These are phyloP conservation scores for Brachyptera risi DNA, from an alignment of 2,888 invertebrate species.

Conservation along the genomic window DNA sequence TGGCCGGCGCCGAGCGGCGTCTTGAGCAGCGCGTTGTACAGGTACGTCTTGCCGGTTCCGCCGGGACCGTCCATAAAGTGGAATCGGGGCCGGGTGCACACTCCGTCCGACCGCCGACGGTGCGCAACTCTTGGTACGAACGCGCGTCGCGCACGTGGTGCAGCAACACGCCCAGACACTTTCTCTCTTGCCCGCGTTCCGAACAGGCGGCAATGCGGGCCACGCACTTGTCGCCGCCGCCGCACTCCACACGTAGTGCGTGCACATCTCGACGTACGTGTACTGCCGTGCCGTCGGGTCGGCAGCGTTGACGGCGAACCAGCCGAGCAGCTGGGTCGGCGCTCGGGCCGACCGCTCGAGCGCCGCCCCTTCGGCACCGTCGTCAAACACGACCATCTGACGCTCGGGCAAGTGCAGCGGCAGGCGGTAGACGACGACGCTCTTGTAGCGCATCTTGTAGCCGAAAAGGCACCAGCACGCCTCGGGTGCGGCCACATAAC, in stretches of 20 bases:
- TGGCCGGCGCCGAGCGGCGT: slow-evolving; percentile 38
- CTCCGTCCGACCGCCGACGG: slow-evolving; percentile 40
- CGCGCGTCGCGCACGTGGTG: slow-evolving; percentile 40
- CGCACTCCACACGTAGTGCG: slow-evolving; percentile 12
- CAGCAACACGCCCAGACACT: slow-evolving; percentile 39
- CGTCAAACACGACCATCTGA: background rate
- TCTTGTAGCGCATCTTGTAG: background rate
- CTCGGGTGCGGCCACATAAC: slow-evolving; percentile 1
- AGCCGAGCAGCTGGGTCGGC: background rate
- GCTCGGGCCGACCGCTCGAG: too few relatives aligned
- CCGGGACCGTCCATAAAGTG: slow-evolving; percentile 40
- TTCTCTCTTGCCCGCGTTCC: slow-evolving; percentile 39
- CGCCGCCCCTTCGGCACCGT: background rate
- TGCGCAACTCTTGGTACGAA: slow-evolving; percentile 40
- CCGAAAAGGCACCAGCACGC: background rate
- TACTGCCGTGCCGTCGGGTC: background rate
- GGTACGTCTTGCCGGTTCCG: slow-evolving; percentile 45
- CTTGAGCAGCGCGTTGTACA: slow-evolving; percentile 42
- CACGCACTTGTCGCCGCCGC: slow-evolving; percentile 38
- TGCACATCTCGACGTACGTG: background rate
- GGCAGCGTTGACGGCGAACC: background rate
- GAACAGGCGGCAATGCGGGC: slow-evolving; percentile 40
- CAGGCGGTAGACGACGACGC: background rate
- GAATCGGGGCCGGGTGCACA: slow-evolving; percentile 35
- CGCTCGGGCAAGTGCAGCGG: background rate